phyloP scores from a whole-genome alignment of 2,113 vertebrate genomes.

The Ursus arctos region DNA sequence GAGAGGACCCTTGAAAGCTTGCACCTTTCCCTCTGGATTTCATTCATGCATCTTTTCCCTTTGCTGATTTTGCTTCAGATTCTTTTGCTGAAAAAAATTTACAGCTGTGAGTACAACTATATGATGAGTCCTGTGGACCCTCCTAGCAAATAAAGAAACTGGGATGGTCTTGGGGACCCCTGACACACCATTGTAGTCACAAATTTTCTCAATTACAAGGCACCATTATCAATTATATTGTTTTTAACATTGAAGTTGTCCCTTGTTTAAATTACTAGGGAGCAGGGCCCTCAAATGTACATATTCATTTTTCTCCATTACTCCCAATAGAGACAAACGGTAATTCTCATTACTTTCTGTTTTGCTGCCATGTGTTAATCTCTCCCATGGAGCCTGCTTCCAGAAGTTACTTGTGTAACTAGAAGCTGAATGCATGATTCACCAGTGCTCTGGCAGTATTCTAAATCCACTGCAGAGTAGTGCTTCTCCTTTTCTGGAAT shows the following conservation, averaged over 20 bases:
- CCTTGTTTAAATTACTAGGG: not conserved
- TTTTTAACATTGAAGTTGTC: not conserved
- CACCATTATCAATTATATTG: not conserved
- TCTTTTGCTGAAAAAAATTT: not conserved
- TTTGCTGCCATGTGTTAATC: not conserved
- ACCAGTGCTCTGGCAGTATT: not conserved
- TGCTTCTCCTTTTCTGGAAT: not conserved
- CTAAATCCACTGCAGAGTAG: not conserved
- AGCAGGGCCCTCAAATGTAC: not conserved
- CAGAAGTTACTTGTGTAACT: not conserved
- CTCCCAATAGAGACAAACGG: not conserved
- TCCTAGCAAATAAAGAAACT: not conserved
- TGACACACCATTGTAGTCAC: not conserved
- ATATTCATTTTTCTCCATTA: not conserved
- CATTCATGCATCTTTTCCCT: not conserved
- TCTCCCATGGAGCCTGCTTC: not conserved
- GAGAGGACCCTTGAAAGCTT: not conserved
- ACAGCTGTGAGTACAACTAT: too few species aligned
- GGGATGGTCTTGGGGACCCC: not conserved
- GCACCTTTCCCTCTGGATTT: not conserved
- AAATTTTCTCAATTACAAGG: not conserved
- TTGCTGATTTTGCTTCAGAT: not conserved
- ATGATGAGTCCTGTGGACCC: too few species aligned
- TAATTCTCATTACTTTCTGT: not conserved
- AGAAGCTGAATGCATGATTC: not conserved